Evolutionary conservation across 2,113 vertebrate genomes (phyloP).

Genomic region (Grallaria varia): DNA sequence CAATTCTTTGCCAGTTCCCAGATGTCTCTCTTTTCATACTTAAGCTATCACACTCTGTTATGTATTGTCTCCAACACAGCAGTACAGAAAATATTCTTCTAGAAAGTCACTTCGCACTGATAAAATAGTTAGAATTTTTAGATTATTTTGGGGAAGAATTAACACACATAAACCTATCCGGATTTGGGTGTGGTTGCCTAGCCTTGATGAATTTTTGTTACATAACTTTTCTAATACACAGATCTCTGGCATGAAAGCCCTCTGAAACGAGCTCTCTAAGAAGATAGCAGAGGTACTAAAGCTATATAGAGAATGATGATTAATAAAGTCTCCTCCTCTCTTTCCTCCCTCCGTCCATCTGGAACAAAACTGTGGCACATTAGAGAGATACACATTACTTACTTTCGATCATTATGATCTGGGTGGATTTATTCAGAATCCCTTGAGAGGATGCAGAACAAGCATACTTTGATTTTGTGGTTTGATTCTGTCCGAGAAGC

Average conservation of each 20-base stretch:
- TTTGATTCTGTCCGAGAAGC: neutral
- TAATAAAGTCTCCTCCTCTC: constrained; percentile 30
- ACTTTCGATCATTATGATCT: constrained; percentile 7
- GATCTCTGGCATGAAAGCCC: neutral
- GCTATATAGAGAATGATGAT: constrained; percentile 19
- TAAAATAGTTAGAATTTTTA: neutral
- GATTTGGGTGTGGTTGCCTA: neutral
- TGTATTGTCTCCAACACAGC: neutral
- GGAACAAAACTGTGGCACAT: constrained; percentile 34
- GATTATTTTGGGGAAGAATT: neutral
- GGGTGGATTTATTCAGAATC: constrained; percentile 24
- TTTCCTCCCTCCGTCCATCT: constrained; percentile 51
- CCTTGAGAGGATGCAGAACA: neutral
- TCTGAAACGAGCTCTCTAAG: constrained; percentile 4
- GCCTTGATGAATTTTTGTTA: neutral
- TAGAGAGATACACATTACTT: neutral
- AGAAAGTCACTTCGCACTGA: neutral
- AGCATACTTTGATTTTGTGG: constrained; percentile 12
- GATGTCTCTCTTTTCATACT: neutral
- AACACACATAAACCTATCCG: neutral
- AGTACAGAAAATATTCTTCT: neutral
- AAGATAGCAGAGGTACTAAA: neutral
- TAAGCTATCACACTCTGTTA: neutral
- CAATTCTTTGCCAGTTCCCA: neutral
- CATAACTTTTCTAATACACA: neutral